Percentiles rank a stretch among this genome's conserved stretches.
These are phyloP conservation scores for Sitta carolinensis DNA, from an alignment of 2,797 vertebrate species.

Conservation along the genomic window DNA sequence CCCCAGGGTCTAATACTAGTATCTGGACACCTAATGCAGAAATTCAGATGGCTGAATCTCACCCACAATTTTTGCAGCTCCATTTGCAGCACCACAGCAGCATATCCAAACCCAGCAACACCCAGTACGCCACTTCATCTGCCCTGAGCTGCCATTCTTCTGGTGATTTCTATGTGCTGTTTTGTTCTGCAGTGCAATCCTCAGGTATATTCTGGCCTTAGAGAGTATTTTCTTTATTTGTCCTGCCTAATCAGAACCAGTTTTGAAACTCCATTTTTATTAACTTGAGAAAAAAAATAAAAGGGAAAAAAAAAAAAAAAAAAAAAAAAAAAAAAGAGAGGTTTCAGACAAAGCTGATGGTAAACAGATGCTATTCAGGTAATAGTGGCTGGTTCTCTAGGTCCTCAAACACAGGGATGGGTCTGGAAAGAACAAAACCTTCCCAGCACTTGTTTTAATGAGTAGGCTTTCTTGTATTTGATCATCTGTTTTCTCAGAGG, in stretches of 20 bases:
- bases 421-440: conserved; percentile 60
- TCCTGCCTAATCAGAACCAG: conserved; percentile 61
- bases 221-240: conserved; percentile 40
- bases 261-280: conserved; percentile 45
- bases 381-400: neutral
- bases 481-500: conserved; percentile 65
- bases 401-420: conserved; percentile 29
- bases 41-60: neutral
- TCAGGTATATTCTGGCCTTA: conserved; percentile 3
- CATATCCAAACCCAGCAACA: neutral
- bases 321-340: neutral
- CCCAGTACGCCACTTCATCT: neutral
- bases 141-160: neutral
- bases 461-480: conserved; percentile 58
- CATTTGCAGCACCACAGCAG: neutral
- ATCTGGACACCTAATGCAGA: neutral
- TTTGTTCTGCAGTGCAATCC: neutral
- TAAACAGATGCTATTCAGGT: conserved; percentile 60
- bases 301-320: neutral
- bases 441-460: conserved; percentile 54
- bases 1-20: neutral
- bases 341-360: conserved; percentile 59
- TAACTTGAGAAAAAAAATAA: neutral
- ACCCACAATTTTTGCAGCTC: neutral
- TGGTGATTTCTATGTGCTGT: neutral